A percentile compares a stretch with the other conserved stretches of the same genome.
Evolutionary conservation across 2,113 vertebrate species (phyloP).

Genomic region (Romanogobio albipinnatus): DNA sequence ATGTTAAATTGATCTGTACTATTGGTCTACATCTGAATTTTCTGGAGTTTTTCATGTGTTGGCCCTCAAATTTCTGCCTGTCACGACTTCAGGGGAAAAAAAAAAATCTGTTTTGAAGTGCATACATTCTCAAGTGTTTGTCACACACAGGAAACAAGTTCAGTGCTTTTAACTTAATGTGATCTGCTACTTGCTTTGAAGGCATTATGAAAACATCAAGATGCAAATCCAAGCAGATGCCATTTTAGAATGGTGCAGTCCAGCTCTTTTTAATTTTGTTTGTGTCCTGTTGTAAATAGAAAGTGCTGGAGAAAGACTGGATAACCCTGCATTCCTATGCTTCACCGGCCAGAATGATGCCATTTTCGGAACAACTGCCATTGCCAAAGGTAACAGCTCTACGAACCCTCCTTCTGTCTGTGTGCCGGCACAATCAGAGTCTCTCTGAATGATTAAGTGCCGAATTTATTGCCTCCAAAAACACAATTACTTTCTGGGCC

Average conservation of each 20-base stretch:
- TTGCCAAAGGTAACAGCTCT: conserved; percentile 86
- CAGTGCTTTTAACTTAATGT: conserved; percentile 40
- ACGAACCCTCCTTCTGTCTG: conserved; percentile 73
- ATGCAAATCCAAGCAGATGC: neutral
- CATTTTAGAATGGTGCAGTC: conserved; percentile 4
- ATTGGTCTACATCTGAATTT: neutral
- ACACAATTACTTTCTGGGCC: conserved; percentile 83
- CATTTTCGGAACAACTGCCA: conserved; percentile 70
- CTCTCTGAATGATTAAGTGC: conserved; percentile 83
- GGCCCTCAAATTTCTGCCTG: neutral
- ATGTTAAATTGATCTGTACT: conserved; percentile 8
- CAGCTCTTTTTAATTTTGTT: conserved; percentile 20
- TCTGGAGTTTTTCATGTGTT: neutral
- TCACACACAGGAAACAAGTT: conserved; percentile 18
- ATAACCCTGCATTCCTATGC: conserved; percentile 68
- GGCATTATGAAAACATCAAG: conserved; percentile 21
- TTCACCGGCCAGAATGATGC: conserved; percentile 72
- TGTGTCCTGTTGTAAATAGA: conserved; percentile 67
- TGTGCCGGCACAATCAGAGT: conserved; percentile 64
- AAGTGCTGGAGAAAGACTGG: conserved; percentile 81
- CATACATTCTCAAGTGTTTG: conserved; percentile 4
- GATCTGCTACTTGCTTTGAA: conserved; percentile 46
- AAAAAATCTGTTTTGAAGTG: conserved; percentile 38
- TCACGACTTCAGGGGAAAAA: neutral
- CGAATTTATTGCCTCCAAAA: conserved; percentile 85